Percentiles rank a stretch among this genome's conserved stretches.
These are phyloP conservation scores for Calephelis virginiensis DNA, from an alignment of 1,140 invertebrate genomes.

Conservation along the genomic window DNA sequence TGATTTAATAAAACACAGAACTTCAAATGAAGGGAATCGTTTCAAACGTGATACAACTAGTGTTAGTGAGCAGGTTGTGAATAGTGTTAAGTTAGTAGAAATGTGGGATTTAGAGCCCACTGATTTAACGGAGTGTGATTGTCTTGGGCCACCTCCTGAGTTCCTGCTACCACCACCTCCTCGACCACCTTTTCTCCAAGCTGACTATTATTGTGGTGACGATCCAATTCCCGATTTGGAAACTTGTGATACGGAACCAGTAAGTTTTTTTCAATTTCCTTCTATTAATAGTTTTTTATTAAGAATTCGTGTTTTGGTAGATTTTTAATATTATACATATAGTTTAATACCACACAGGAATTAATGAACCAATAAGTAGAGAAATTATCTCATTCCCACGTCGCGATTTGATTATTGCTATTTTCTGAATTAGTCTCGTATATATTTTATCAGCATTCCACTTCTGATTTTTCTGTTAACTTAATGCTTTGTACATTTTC, in stretches of 20 bases:
- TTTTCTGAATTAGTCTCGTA: too few species aligned
- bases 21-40: slow-evolving; percentile 66
- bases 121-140: slow-evolving; percentile 78
- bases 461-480: too few species aligned
- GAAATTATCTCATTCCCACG: too few species aligned
- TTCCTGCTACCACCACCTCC: slow-evolving; percentile 80
- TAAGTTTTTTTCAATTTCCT: slow-evolving; percentile 53
- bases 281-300: too few species aligned
- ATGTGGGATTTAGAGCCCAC: slow-evolving; percentile 75
- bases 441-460: too few species aligned
- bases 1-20: slow-evolving; percentile 63
- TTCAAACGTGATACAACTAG: slow-evolving; percentile 70
- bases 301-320: too few species aligned
- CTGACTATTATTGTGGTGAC: slow-evolving; percentile 74
- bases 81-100: slow-evolving; percentile 76
- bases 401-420: too few species aligned
- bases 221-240: slow-evolving; percentile 75
- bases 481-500: too few species aligned
- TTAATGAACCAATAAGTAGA: too few species aligned
- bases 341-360: too few species aligned
- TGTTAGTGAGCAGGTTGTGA: slow-evolving; percentile 75
- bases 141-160: slow-evolving; percentile 80
- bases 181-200: slow-evolving; percentile 77
- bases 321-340: too few species aligned
- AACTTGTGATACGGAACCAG: slow-evolving; percentile 79